These are phyloP conservation scores for Psettodes erumei DNA, from an alignment of 2,113 vertebrate genomes.

Conservation along the genomic window DNA sequence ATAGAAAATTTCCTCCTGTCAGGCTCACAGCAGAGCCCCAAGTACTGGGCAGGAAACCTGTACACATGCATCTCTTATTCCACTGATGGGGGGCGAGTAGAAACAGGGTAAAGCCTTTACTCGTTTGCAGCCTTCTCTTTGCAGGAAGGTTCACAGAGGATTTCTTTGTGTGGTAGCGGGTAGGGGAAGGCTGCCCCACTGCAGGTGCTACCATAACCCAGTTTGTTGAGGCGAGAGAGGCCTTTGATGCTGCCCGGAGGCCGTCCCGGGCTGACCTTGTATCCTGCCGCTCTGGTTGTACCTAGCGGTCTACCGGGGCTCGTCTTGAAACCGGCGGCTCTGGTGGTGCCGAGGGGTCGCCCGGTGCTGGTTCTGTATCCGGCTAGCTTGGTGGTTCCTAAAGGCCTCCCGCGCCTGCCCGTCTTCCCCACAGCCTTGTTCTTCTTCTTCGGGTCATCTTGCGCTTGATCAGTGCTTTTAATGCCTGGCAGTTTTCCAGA, in stretches of 20 bases:
- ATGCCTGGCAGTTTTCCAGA: slow-evolving; percentile 79
- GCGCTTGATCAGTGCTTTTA: slow-evolving; percentile 86
- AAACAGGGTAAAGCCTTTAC: slow-evolving; percentile 69
- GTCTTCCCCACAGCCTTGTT: slow-evolving; percentile 89
- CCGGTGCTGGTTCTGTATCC: slow-evolving; percentile 99
- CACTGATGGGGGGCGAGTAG: slow-evolving; percentile 23
- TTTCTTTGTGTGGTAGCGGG: slow-evolving; percentile 89
- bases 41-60: slow-evolving; percentile 48
- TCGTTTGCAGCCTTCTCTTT: slow-evolving; percentile 90
- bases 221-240: slow-evolving; percentile 94
- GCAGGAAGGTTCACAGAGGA: slow-evolving; percentile 87
- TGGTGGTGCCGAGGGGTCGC: slow-evolving; percentile 95
- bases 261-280: slow-evolving; percentile 97
- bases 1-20: slow-evolving; percentile 56
- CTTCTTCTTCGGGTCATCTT: slow-evolving; percentile 94
- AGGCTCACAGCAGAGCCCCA: slow-evolving; percentile 29
- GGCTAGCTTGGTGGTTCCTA: slow-evolving; percentile 96
- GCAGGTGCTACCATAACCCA: slow-evolving; percentile 89
- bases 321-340: slow-evolving; percentile 98
- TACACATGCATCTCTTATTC: slow-evolving; percentile 50
- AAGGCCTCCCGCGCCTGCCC: slow-evolving; percentile 92
- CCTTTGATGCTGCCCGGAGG: slow-evolving; percentile 99
- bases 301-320: slow-evolving; percentile 97
- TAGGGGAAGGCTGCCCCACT: slow-evolving; percentile 93
- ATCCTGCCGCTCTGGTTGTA: slow-evolving; percentile 96